Evolutionary conservation across 2,797 vertebrate genomes (phyloP).

Genomic region (Scolopax bukidnonensis): DNA sequence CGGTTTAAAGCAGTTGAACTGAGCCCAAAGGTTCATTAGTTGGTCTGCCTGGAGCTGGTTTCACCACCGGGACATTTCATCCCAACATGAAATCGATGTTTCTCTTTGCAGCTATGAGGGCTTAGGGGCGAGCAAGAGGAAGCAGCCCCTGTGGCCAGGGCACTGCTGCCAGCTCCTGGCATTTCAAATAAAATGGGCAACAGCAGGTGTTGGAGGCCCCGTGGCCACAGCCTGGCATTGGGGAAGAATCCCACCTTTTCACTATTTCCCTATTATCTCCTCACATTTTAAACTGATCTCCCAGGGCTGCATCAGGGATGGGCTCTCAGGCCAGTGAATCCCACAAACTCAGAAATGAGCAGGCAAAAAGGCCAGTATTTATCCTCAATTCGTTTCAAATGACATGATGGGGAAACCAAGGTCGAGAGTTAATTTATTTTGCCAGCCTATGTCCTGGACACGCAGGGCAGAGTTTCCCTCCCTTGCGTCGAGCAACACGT

Average conservation of each 20-base stretch:
- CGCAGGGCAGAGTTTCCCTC: neutral
- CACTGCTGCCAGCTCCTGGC: neutral
- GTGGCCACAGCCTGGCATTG: neutral
- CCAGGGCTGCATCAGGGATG: neutral
- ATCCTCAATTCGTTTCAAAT: neutral
- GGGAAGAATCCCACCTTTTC: neutral
- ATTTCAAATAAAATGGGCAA: neutral
- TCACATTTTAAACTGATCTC: neutral
- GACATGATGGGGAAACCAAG: neutral
- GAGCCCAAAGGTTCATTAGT: neutral
- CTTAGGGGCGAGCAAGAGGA: accelerated
- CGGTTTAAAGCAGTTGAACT: neutral
- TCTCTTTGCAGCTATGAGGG: neutral
- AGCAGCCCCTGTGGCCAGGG: accelerated
- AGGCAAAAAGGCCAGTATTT: neutral
- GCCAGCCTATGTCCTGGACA: neutral
- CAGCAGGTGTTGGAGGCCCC: neutral
- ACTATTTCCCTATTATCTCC: neutral
- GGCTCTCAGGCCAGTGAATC: neutral
- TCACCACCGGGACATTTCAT: neutral
- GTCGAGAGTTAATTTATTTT: neutral
- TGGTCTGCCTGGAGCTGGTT: neutral
- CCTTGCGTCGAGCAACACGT: neutral
- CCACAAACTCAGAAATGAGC: neutral
- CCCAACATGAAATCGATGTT: neutral